Conservation (phyloP, 2,113 vertebrate species). For the pig (Sus scrofa) region DNA sequence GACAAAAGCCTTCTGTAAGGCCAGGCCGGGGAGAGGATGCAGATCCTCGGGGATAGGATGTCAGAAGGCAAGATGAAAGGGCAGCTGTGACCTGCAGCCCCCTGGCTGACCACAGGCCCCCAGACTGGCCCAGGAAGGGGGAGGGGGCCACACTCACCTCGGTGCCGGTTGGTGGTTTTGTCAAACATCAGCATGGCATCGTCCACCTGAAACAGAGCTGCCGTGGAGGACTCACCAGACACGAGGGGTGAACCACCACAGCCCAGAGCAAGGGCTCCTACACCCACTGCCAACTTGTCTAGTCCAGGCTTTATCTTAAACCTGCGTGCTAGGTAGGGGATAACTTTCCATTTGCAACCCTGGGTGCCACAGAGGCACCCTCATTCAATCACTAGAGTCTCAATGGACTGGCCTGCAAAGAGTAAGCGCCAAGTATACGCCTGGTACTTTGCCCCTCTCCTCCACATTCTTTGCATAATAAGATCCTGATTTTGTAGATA, state of each 20-base stretch:
- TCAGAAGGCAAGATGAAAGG: slow-evolving; percentile 87
- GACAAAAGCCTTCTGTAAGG: slow-evolving; percentile 90
- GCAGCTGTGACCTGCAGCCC: slow-evolving; percentile 84
- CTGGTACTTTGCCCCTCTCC: neutral
- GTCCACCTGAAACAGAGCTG: slow-evolving; percentile 92
- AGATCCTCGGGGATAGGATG: slow-evolving; percentile 84
- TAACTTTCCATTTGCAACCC: neutral
- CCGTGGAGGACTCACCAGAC: slow-evolving; percentile 69
- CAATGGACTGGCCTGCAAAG: neutral
- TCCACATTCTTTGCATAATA: neutral
- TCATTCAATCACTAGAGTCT: neutral
- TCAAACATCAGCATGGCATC: slow-evolving; percentile 99
- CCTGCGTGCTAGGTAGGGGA: neutral
- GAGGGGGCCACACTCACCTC: slow-evolving; percentile 90
- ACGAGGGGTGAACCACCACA: neutral
- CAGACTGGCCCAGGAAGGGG: slow-evolving; percentile 48
- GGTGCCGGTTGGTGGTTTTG: slow-evolving; percentile 99
- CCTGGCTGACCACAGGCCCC: slow-evolving; percentile 76
- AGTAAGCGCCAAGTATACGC: neutral
- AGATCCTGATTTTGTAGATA: neutral
- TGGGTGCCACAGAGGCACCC: no score
- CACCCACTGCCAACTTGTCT: neutral
- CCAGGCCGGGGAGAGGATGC: slow-evolving; percentile 82
- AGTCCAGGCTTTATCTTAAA: neutral
- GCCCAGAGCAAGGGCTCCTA: neutral